phyloP scores from a whole-genome alignment of 2,888 invertebrate genomes.

The Dinocampus coccinellae region DNA sequence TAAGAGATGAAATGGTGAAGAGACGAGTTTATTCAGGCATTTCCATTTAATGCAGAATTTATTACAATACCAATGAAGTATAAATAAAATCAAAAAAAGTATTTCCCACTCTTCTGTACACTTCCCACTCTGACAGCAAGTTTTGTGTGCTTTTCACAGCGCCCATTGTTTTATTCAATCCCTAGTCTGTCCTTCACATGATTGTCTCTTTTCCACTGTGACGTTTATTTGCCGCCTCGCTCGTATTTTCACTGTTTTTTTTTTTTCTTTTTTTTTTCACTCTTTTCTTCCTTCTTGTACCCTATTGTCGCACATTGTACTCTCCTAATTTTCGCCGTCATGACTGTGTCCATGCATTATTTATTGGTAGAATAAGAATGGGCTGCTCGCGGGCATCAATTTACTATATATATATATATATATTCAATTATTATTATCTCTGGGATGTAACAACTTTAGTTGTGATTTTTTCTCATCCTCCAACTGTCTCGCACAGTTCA shows the following conservation, averaged over 20 bases:
- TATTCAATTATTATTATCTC: slow-evolving; percentile 14
- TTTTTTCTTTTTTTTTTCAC: too few species aligned
- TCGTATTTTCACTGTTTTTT: too few species aligned
- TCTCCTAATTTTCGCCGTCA: slow-evolving; percentile 31
- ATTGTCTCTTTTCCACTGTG: not conserved
- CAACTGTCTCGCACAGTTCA: too few species aligned
- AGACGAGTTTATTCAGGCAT: slow-evolving; percentile 9
- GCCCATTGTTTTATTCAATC: slow-evolving; percentile 37
- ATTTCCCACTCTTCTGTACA: not conserved
- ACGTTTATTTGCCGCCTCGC: not conserved
- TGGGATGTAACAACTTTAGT: not conserved
- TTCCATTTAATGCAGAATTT: slow-evolving; percentile 36
- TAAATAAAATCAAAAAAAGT: slow-evolving; percentile 35
- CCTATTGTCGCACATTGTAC: not conserved
- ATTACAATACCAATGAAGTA: slow-evolving; percentile 34
- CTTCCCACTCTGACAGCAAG: not conserved
- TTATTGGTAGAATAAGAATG: slow-evolving; percentile 25
- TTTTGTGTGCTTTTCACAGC: slow-evolving; percentile 18
- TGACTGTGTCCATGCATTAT: slow-evolving; percentile 33
- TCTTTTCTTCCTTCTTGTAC: not conserved
- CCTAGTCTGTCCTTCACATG: not conserved
- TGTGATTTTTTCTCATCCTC: not conserved
- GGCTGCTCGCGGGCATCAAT: not conserved
- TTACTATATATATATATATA: not conserved
- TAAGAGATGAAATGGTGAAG: slow-evolving; percentile 2